Percentiles rank a stretch among this genome's conserved stretches.
These are phyloP conservation scores for Ictalurus furcatus DNA, from an alignment of 2,113 vertebrate species.

Conservation along the genomic window DNA sequence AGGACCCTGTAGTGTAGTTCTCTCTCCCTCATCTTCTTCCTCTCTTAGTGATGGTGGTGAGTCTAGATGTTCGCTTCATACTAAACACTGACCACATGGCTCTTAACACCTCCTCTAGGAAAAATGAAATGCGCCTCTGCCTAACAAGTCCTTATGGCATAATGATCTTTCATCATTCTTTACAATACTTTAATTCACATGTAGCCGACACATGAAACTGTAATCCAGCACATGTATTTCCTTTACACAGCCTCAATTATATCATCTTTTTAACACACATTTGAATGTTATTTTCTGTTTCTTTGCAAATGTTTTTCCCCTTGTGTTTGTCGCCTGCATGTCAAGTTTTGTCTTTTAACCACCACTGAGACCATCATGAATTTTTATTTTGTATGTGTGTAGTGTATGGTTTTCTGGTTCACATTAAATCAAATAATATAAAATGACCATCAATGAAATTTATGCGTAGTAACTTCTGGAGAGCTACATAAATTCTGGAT, in stretches of 20 bases:
- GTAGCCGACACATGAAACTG: not conserved
- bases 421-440: not conserved
- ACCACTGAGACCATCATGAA: not conserved
- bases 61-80: not conserved
- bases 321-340: slow-evolving; percentile 31
- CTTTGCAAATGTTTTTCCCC: slow-evolving; percentile 44
- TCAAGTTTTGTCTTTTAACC: not conserved
- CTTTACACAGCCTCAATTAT: not conserved
- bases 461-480: not conserved
- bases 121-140: not conserved
- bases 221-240: not conserved
- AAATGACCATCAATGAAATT: not conserved
- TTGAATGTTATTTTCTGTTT: slow-evolving; percentile 42
- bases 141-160: not conserved
- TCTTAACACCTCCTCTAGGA: not conserved
- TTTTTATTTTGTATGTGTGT: not conserved
- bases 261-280: not conserved
- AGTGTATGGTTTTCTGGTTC: not conserved
- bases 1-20: not conserved
- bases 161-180: not conserved
- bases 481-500: not conserved
- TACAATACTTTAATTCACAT: not conserved
- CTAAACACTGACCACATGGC: slow-evolving; percentile 4
- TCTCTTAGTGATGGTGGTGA: slow-evolving; percentile 15
- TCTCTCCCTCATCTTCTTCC: not conserved